Evolutionary conservation across 2,797 vertebrate species (phyloP).

Genomic region (Merluccius polli): DNA sequence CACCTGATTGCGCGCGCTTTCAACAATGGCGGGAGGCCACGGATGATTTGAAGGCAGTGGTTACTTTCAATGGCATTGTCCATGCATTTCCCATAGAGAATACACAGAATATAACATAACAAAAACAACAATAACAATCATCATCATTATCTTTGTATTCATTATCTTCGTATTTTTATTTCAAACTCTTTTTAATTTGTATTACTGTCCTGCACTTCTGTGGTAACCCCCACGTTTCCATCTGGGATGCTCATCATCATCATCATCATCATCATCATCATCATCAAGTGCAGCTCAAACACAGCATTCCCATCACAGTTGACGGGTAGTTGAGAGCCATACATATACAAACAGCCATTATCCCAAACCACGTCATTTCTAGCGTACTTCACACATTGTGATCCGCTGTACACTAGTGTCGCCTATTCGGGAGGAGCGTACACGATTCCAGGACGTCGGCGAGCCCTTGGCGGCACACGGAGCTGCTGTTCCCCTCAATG

Average conservation of each 20-base stretch:
- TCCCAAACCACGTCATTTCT: background rate
- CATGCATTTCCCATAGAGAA: too few relatives aligned
- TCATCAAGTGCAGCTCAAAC: background rate
- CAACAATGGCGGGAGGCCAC: constrained; percentile 18
- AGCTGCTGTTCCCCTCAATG: too few relatives aligned
- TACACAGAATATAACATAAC: background rate
- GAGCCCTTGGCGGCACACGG: background rate
- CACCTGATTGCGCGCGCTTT: constrained; percentile 35
- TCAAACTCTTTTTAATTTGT: too few relatives aligned
- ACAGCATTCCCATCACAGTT: background rate
- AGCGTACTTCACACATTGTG: background rate
- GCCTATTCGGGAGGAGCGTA: too few relatives aligned
- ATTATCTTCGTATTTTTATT: too few relatives aligned
- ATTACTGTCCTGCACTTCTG: too few relatives aligned
- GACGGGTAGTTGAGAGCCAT: background rate
- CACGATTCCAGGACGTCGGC: background rate
- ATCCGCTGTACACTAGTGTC: too few relatives aligned
- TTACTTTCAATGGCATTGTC: too few relatives aligned
- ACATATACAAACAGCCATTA: background rate
- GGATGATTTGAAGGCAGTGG: background rate
- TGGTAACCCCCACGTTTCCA: too few relatives aligned
- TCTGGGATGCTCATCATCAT: too few relatives aligned
- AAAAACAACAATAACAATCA: background rate
- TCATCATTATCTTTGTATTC: too few relatives aligned
- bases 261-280: background rate